Percentiles rank a stretch among this genome's conserved stretches.
Conservation (phyloP, 2,113 vertebrate species). For the Capreolus pygargus region DNA sequence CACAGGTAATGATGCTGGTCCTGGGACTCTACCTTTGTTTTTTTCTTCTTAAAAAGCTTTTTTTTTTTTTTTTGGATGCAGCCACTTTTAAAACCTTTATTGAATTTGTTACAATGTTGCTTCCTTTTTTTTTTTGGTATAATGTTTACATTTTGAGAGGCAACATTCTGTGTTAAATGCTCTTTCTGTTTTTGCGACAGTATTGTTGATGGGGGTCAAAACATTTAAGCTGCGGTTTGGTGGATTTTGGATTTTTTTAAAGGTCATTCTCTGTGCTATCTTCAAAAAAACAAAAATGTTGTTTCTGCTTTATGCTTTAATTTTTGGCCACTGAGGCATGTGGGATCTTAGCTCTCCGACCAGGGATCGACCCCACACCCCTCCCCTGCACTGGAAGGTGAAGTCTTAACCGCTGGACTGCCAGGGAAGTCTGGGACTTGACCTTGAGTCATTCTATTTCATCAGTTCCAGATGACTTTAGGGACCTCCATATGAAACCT, state of each 20-base stretch:
- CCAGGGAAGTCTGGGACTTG: not conserved
- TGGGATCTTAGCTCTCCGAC: not conserved
- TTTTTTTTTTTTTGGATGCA: not conserved
- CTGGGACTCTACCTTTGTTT: not conserved
- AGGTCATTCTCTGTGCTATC: conserved; percentile 81
- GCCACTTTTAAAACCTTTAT: not conserved
- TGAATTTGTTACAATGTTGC: not conserved
- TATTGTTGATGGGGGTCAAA: conserved; percentile 87
- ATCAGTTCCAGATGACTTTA: not conserved
- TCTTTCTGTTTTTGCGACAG: conserved; percentile 86
- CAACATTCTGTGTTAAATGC: conserved; percentile 82
- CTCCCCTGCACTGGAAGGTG: not conserved
- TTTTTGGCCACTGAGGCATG: not conserved
- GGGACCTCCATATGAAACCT: not conserved
- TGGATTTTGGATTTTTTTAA: conserved; percentile 82
- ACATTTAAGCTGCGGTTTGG: conserved; percentile 80
- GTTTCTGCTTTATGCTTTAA: not conserved
- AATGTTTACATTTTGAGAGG: conserved; percentile 91
- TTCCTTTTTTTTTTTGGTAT: conserved; percentile 66
- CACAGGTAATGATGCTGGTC: not conserved
- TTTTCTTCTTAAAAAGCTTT: not conserved
- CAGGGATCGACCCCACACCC: not conserved
- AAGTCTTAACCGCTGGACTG: not conserved
- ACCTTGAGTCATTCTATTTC: not conserved
- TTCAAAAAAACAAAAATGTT: not conserved